phyloP scores from a whole-genome alignment of 1,140 invertebrate genomes.

The Macrosteles quadrilineatus region DNA sequence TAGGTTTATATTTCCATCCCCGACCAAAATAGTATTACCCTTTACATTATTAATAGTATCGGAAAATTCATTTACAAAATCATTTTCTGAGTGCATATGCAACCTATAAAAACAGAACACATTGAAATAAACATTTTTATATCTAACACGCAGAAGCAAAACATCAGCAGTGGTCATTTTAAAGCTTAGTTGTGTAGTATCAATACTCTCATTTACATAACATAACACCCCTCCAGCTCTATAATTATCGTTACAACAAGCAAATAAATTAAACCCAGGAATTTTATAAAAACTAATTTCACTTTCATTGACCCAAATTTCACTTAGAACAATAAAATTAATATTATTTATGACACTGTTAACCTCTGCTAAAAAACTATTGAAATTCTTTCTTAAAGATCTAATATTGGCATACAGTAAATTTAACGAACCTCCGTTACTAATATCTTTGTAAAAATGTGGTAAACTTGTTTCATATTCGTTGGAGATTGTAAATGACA shows the following conservation, averaged over 20 bases:
- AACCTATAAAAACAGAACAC: not conserved
- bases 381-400: no score
- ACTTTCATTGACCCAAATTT: not conserved
- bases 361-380: not conserved
- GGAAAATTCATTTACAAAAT: not conserved
- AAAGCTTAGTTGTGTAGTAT: not conserved
- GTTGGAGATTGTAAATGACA: not conserved
- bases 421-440: no score
- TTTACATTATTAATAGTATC: not conserved
- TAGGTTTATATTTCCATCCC: conserved; percentile 9
- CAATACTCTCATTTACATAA: not conserved
- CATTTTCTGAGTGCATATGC: not conserved
- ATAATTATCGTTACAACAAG: not conserved
- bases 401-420: no score
- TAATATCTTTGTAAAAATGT: not conserved
- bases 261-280: not conserved
- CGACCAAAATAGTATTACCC: not conserved
- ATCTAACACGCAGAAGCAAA: not conserved
- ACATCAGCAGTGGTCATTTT: not conserved
- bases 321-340: not conserved
- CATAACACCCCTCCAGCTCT: not conserved
- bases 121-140: not conserved
- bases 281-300: not conserved
- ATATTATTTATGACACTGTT: not conserved
- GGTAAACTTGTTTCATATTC: no score